Evolutionary conservation across 2,888 invertebrate species (phyloP).

Genomic region (Pammene aurita): DNA sequence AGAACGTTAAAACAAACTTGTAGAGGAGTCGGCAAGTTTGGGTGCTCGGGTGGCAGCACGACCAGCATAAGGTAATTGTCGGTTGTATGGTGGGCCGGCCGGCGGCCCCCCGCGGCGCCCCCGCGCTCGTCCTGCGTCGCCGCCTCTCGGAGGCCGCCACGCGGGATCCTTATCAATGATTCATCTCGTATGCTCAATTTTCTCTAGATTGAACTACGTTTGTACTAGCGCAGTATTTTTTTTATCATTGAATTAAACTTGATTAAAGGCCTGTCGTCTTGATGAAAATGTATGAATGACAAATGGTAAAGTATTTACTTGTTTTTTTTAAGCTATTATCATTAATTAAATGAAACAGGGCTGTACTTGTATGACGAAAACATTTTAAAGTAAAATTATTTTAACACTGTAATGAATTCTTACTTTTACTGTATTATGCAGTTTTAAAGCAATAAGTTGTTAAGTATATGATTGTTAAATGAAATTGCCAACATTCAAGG

Average conservation of each 20-base stretch:
- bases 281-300: constrained; percentile 17
- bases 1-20: constrained; percentile 64
- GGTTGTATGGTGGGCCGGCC: constrained; percentile 42
- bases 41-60: constrained; percentile 54
- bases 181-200: constrained; percentile 58
- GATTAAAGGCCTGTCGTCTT: constrained; percentile 10
- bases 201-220: constrained; percentile 45
- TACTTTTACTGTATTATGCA: no score
- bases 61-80: constrained; percentile 39
- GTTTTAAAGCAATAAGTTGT: no score
- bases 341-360: neutral
- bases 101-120: constrained; percentile 49
- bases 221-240: constrained; percentile 21
- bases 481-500: no score
- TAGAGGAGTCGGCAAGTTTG: constrained; percentile 63
- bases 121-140: constrained; percentile 49
- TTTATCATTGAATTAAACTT: constrained; percentile 26
- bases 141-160: constrained; percentile 57
- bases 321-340: neutral
- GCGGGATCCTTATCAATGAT: constrained; percentile 60
- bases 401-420: no score
- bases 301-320: constrained; percentile 18
- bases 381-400: neutral
- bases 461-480: no score
- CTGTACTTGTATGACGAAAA: neutral